A percentile compares a stretch with the other conserved stretches of the same genome.
These are phyloP conservation scores for Poicephalus gulielmi DNA, from an alignment of 2,113 vertebrate genomes.

Conservation along the genomic window DNA sequence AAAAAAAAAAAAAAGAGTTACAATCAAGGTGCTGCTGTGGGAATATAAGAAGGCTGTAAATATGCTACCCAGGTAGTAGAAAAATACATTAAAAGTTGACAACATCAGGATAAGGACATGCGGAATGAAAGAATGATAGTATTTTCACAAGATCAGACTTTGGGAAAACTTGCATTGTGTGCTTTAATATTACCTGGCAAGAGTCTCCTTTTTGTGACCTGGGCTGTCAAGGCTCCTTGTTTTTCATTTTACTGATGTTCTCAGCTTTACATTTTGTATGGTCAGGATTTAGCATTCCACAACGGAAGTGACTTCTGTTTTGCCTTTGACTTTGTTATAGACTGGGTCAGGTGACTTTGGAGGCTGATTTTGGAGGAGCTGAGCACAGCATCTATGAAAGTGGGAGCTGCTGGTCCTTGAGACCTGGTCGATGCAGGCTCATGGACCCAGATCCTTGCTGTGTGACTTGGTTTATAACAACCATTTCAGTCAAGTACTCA, in stretches of 20 bases:
- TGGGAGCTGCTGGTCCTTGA: not conserved
- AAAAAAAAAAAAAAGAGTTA: not conserved
- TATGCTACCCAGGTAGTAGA: not conserved
- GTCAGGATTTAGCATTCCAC: not conserved
- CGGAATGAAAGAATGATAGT: not conserved
- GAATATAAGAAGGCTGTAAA: not conserved
- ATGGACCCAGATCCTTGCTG: not conserved
- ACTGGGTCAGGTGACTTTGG: not conserved
- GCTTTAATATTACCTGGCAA: not conserved
- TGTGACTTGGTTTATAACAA: not conserved
- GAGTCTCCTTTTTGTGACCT: not conserved
- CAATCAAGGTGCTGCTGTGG: not conserved
- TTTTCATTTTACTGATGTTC: not conserved
- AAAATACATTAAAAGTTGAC: not conserved
- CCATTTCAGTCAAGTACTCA: not conserved
- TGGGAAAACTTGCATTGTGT: not conserved
- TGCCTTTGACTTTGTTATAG: not conserved
- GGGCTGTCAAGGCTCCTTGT: not conserved
- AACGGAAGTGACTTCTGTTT: not conserved
- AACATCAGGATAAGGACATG: not conserved
- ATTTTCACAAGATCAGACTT: not conserved
- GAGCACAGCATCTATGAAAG: not conserved
- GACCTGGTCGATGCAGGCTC: accelerated
- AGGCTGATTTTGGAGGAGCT: not conserved
- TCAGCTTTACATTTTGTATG: not conserved